These are phyloP conservation scores for Poeciliopsis presidionis DNA, from an alignment of 2,797 vertebrate species.

Conservation along the genomic window DNA sequence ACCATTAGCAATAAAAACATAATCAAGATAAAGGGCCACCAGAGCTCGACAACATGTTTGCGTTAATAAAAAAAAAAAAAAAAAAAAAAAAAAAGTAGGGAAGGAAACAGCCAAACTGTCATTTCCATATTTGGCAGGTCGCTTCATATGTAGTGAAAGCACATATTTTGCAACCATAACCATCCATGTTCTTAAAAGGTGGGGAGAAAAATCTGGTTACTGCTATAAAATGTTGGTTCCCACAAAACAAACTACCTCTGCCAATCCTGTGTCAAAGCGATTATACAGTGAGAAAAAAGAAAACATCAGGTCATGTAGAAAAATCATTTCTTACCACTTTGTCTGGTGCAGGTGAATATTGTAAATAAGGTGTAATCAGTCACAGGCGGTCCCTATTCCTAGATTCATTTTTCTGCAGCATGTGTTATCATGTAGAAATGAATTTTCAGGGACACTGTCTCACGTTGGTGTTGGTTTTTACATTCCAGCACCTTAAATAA, in stretches of 20 bases:
- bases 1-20: neutral
- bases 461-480: neutral
- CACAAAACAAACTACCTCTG: slow-evolving; percentile 10
- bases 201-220: slow-evolving; percentile 18
- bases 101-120: slow-evolving; percentile 36
- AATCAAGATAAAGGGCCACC: neutral
- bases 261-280: slow-evolving; percentile 10
- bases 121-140: slow-evolving; percentile 35
- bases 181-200: slow-evolving; percentile 40
- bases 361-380: neutral
- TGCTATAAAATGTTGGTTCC: slow-evolving; percentile 28
- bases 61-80: too few relatives aligned
- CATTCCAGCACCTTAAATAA: slow-evolving; percentile 21
- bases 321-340: slow-evolving; percentile 3
- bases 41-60: neutral
- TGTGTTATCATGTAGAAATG: slow-evolving; percentile 8
- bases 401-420: neutral
- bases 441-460: neutral
- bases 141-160: slow-evolving; percentile 22
- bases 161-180: slow-evolving; percentile 20
- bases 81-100: too few relatives aligned
- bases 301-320: slow-evolving; percentile 1
- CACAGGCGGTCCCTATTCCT: neutral
- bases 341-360: neutral
- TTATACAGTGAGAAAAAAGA: slow-evolving; percentile 9